Conservation (phyloP, 2,888 invertebrate genomes). For the Nomada goodeniana region DNA sequence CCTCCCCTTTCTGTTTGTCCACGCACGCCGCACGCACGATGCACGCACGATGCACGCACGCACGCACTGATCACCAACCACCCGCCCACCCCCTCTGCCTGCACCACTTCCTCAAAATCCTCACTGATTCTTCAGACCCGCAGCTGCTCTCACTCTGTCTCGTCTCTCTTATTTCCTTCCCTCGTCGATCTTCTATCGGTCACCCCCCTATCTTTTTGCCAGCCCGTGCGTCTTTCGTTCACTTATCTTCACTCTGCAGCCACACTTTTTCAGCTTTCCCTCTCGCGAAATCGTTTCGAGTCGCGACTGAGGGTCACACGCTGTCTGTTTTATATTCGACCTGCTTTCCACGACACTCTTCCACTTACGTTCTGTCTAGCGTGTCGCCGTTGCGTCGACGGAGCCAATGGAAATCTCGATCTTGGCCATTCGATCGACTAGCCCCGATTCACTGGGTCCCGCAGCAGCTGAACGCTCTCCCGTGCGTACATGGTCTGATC, state of each 20-base stretch:
- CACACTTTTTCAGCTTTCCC: slow-evolving; percentile 21
- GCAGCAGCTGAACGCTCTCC: not conserved
- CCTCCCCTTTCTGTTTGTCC: slow-evolving; percentile 4
- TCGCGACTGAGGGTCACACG: not conserved
- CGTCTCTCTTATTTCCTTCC: not conserved
- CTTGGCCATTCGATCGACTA: slow-evolving; percentile 15
- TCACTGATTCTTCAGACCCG: not conserved
- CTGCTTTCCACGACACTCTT: not conserved
- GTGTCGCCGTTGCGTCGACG: not conserved
- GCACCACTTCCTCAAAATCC: slow-evolving; percentile 11
- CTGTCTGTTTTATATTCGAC: not conserved
- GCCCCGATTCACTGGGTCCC: not conserved
- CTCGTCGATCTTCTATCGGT: not conserved
- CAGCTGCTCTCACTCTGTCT: not conserved
- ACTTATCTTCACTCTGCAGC: slow-evolving; percentile 2
- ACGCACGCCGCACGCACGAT: slow-evolving; percentile 29
- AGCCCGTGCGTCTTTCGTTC: not conserved
- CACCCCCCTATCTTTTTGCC: no score
- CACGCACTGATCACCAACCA: slow-evolving; percentile 38
- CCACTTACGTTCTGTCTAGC: not conserved
- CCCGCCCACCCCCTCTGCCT: slow-evolving; percentile 31
- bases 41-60: slow-evolving; percentile 33
- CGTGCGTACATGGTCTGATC: slow-evolving; percentile 1
- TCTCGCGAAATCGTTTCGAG: slow-evolving; percentile 10
- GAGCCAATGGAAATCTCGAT: slow-evolving; percentile 1